Percentiles rank a stretch among this genome's conserved stretches.
phyloP scores from a whole-genome alignment of 2,888 invertebrate genomes.

The Aelia acuminata region DNA sequence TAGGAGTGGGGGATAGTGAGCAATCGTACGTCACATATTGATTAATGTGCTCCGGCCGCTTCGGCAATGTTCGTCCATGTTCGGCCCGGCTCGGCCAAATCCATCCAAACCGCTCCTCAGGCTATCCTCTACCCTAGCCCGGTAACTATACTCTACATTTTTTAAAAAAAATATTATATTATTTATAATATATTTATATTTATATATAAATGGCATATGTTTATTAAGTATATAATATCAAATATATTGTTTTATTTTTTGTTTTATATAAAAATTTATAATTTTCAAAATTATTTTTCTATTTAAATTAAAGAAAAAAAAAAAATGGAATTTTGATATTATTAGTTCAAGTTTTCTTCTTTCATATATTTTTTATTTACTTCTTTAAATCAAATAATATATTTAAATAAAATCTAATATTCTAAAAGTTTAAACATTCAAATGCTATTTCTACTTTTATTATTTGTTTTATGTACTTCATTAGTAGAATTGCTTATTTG shows the following conservation, averaged over 20 bases:
- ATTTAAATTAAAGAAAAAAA: background rate
- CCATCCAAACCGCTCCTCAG: conserved; percentile 47
- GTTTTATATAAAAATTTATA: background rate
- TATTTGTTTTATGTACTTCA: no score
- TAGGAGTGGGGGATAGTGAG: conserved; percentile 22
- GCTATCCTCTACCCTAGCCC: conserved; percentile 43
- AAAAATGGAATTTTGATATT: background rate
- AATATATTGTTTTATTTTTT: background rate
- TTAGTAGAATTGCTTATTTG: no score
- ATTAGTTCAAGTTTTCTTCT: no score
- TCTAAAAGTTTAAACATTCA: no score
- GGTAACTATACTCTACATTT: background rate
- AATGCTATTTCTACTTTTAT: no score
- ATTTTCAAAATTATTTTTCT: background rate
- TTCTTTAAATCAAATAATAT: no score
- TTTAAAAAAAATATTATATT: background rate
- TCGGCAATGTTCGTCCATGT: conserved; percentile 36
- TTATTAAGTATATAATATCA: background rate
- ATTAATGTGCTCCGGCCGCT: conserved; percentile 62
- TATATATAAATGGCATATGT: background rate
- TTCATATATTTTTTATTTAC: no score
- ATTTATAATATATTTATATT: background rate
- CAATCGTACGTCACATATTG: conserved; percentile 60
- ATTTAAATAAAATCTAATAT: no score
- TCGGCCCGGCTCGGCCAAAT: conserved; percentile 32